Percentiles rank a stretch among this genome's conserved stretches.
Evolutionary conservation across 92 coral and sea anemone species (phyloP).

Genomic region (Heliopora coerulea): DNA sequence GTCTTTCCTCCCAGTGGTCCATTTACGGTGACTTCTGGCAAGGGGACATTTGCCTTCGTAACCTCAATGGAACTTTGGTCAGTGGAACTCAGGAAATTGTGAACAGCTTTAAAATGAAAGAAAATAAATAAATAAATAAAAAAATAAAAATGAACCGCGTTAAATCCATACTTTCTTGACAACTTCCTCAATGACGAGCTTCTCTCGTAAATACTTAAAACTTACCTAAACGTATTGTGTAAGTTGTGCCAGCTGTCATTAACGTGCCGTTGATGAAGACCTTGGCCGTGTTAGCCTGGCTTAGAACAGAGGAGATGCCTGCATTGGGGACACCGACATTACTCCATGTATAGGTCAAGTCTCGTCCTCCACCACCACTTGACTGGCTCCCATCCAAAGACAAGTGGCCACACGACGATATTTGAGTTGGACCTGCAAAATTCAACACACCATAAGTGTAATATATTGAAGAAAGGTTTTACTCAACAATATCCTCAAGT

Average conservation of each 20-base stretch:
- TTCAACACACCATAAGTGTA: background rate
- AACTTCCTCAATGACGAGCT: too few species aligned
- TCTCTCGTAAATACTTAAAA: background rate
- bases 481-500: background rate
- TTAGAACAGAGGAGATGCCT: conserved; percentile 24
- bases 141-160: too few species aligned
- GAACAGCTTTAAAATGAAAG: too few species aligned
- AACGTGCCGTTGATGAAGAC: conserved; percentile 25
- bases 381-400: conserved; percentile 49
- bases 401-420: conserved; percentile 51
- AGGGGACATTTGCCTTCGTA: background rate
- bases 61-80: background rate
- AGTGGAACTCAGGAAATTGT: background rate
- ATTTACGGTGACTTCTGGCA: conserved; percentile 29
- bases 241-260: conserved; percentile 30
- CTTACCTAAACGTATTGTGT: conserved; percentile 37
- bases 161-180: too few species aligned
- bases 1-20: conserved; percentile 21
- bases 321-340: conserved; percentile 3
- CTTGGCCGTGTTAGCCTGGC: background rate
- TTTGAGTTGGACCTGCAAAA: conserved; percentile 42
- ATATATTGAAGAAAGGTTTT: too few species aligned
- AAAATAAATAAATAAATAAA: too few species aligned
- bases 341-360: conserved; percentile 44
- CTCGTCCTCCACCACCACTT: conserved; percentile 51